These are phyloP conservation scores for Heliconius cydno DNA, from an alignment of 2,888 invertebrate species.

Conservation along the genomic window DNA sequence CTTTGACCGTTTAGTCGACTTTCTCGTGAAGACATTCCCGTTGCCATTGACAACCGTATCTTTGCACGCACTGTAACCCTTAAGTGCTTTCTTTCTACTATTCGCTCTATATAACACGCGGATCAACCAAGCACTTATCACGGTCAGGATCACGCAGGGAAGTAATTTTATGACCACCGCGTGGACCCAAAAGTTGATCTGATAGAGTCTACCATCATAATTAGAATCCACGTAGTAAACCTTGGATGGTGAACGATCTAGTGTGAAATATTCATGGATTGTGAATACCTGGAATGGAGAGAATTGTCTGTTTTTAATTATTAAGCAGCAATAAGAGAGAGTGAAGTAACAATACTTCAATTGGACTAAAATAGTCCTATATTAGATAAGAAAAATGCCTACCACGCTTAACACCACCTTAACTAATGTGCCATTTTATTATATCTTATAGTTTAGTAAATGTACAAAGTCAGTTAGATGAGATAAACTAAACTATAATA, in stretches of 20 bases:
- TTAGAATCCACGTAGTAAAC: slow-evolving; percentile 82
- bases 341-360: not conserved
- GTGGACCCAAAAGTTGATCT: slow-evolving; percentile 92
- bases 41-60: slow-evolving; percentile 67
- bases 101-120: slow-evolving; percentile 88
- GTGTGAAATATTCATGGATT: slow-evolving; percentile 66
- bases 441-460: too few species aligned
- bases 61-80: slow-evolving; percentile 76
- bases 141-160: slow-evolving; percentile 90
- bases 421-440: too few species aligned
- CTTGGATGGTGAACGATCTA: slow-evolving; percentile 62
- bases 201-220: slow-evolving; percentile 84
- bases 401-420: too few species aligned
- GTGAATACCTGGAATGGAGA: slow-evolving; percentile 72
- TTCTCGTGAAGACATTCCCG: slow-evolving; percentile 72
- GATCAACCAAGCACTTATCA: slow-evolving; percentile 88
- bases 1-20: slow-evolving; percentile 72
- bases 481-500: too few species aligned
- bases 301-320: slow-evolving; percentile 32
- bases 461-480: too few species aligned
- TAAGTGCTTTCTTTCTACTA: slow-evolving; percentile 85
- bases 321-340: not conserved
- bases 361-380: too few species aligned
- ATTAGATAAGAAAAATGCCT: too few species aligned
- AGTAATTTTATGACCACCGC: slow-evolving; percentile 91